These are phyloP conservation scores for Sparidentex hasta DNA, from an alignment of 2,797 vertebrate genomes.

Conservation along the genomic window DNA sequence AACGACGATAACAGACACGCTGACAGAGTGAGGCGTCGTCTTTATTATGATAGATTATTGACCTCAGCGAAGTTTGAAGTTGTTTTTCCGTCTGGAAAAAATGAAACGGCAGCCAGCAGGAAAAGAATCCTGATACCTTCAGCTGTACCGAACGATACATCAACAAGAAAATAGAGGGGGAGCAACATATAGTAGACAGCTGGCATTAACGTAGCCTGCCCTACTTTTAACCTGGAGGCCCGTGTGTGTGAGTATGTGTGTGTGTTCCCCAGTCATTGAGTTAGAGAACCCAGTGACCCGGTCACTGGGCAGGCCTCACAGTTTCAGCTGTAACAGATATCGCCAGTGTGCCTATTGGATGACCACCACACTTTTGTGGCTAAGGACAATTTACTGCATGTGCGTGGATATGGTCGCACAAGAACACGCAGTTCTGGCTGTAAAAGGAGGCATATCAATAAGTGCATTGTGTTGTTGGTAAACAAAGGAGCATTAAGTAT, in stretches of 20 bases:
- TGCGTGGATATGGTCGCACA: not conserved
- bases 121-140: not conserved
- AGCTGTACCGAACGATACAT: not conserved
- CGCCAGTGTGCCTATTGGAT: slow-evolving; percentile 24
- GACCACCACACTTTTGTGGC: slow-evolving; percentile 36
- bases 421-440: slow-evolving; percentile 19
- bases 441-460: slow-evolving; percentile 38
- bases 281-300: slow-evolving; percentile 48
- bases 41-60: slow-evolving; percentile 29
- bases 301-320: slow-evolving; percentile 48
- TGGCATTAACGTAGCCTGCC: slow-evolving; percentile 6
- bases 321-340: slow-evolving; percentile 64
- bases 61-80: slow-evolving; percentile 2
- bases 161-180: slow-evolving; percentile 16
- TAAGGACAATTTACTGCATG: slow-evolving; percentile 20
- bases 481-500: slow-evolving; percentile 55
- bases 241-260: not conserved
- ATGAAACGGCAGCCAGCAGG: not conserved
- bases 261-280: slow-evolving; percentile 27
- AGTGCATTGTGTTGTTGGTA: slow-evolving; percentile 53
- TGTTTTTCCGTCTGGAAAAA: slow-evolving; percentile 22
- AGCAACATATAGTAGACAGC: not conserved
- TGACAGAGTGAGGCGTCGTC: not conserved
- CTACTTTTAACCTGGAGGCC: slow-evolving; percentile 44
- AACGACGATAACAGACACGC: slow-evolving; percentile 15